Evolutionary conservation across 2,113 vertebrate genomes (phyloP), one percentile per base, ranked within the genome.

Genomic region (Scortum barcoo): DNA sequence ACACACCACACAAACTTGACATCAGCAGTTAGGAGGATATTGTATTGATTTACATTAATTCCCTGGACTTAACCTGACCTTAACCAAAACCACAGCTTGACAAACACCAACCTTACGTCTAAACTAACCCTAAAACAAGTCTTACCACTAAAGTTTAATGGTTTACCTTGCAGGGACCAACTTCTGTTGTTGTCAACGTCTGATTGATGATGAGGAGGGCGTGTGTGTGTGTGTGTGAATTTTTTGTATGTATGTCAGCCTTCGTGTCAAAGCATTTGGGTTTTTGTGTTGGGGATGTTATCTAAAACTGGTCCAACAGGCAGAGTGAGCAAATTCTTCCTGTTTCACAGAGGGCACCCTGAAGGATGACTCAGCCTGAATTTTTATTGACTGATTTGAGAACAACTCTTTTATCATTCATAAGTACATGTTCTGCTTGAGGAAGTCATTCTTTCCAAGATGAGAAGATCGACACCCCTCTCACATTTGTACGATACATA

Each of bases 301-400:
- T 67, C 44, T 46, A 7, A 57, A 84, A 88, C 89, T 68, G 0
- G 89, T 62, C 65, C 22, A 58, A 80, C 86, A 62, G 77, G 91
- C 44, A 26, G 3, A 24, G 42, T 46, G 24, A 63, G 4, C 1
- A 3, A 19, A 19, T 26, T 8, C 9, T 48, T 63, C 56, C 9
- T 26, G 9, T 26, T 28, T 61, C 46, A 48, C 30, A 24, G 38
- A 51, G 24, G 3, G 14, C 17, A 50, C 19, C 17, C 3, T 33
- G 46, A 24, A 54, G 17, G 6, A 44, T 74, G 76, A 79, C 33
- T 79, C 62, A 69, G 10, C 5, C 6, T 70, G 13, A 26, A 28
- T 60, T 6, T 56, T 3, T 19, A n/a, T 38, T 38, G 8, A 3
- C 3, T 42, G 5, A 77, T 42, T 26, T 60, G 2, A 50, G n/a